Evolutionary conservation across 2,888 invertebrate genomes (phyloP).

Genomic region (Tholera decimalis): DNA sequence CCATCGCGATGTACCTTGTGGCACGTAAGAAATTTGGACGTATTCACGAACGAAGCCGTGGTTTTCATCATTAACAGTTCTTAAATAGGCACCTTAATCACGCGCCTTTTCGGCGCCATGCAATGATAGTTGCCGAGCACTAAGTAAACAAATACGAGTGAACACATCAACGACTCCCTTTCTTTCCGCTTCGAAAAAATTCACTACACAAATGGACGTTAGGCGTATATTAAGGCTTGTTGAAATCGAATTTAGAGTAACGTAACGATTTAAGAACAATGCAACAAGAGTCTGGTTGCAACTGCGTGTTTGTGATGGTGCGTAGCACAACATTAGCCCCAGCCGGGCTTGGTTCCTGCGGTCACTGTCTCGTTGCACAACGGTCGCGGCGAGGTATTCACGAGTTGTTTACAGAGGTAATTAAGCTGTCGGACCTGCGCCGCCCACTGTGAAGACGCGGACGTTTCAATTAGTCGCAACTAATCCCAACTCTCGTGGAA

Average conservation of each 20-base stretch:
- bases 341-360: constrained; percentile 73
- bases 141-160: constrained; percentile 76
- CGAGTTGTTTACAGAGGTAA: constrained; percentile 79
- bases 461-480: constrained; percentile 81
- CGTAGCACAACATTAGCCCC: constrained; percentile 66
- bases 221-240: constrained; percentile 50
- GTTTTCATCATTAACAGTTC: constrained; percentile 39
- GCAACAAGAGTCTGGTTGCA: constrained; percentile 43
- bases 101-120: constrained; percentile 57
- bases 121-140: constrained; percentile 52
- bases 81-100: constrained; percentile 39
- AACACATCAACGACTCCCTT: constrained; percentile 77
- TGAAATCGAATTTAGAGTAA: constrained; percentile 56
- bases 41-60: constrained; percentile 28
- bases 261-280: constrained; percentile 60
- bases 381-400: constrained; percentile 68
- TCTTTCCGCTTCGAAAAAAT: constrained; percentile 79
- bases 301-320: constrained; percentile 53
- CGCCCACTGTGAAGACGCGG: constrained; percentile 77
- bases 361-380: constrained; percentile 78
- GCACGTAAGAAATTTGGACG: no score
- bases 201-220: constrained; percentile 70
- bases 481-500: constrained; percentile 70
- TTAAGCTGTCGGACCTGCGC: constrained; percentile 76
- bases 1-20: no score